phyloP scores from a whole-genome alignment of 2,113 vertebrate genomes.

The Ceyx melanurus region DNA sequence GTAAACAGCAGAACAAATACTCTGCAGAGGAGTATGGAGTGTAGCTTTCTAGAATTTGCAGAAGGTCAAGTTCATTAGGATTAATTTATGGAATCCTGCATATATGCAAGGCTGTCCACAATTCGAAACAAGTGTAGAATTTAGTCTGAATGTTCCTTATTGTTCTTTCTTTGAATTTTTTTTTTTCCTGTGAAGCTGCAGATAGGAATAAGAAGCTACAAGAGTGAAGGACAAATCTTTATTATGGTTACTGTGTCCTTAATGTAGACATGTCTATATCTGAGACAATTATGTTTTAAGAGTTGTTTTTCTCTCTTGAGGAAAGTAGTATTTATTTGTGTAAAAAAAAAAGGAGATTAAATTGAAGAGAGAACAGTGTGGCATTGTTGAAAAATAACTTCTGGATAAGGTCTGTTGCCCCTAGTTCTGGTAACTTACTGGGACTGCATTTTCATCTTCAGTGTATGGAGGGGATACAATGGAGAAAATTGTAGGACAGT shows the following conservation, averaged over 20 bases:
- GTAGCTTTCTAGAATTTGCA: not conserved
- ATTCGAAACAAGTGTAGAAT: not conserved
- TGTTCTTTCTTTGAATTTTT: not conserved
- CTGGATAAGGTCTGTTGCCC: not conserved
- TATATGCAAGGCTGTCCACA: not conserved
- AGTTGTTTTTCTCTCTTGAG: not conserved
- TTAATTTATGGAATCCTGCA: not conserved
- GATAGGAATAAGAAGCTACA: not conserved
- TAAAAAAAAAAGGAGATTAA: not conserved
- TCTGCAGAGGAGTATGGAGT: not conserved
- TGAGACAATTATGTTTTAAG: not conserved
- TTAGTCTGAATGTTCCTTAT: not conserved
- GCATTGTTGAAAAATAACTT: not conserved
- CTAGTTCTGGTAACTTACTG: not conserved
- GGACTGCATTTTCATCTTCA: not conserved
- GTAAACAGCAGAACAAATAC: not conserved
- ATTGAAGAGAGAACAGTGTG: not conserved
- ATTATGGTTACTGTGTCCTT: not conserved
- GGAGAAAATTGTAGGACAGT: not conserved
- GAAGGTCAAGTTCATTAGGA: not conserved
- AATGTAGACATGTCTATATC: not conserved
- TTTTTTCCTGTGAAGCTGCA: not conserved
- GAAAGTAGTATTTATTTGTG: not conserved
- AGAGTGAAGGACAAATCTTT: not conserved
- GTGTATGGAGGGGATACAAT: not conserved